Percentiles rank a stretch among this genome's conserved stretches.
These are phyloP conservation scores for Pangasianodon gigas DNA, from an alignment of 2,113 vertebrate genomes.

Conservation along the genomic window DNA sequence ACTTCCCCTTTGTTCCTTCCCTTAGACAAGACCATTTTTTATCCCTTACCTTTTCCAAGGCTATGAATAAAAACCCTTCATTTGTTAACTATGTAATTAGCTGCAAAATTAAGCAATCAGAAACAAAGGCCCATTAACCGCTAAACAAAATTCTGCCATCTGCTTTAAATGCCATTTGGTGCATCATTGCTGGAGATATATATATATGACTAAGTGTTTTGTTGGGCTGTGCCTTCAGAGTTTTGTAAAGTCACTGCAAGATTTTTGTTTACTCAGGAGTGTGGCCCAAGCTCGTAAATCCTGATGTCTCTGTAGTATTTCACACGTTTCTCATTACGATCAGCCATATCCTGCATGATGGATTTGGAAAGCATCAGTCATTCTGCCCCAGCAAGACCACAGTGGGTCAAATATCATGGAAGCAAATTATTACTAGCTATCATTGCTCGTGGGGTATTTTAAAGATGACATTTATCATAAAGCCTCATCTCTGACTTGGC, in stretches of 20 bases:
- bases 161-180: slow-evolving; percentile 20
- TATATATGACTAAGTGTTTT: slow-evolving; percentile 29
- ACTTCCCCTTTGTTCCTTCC: slow-evolving; percentile 3
- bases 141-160: slow-evolving; percentile 11
- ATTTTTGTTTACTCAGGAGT: slow-evolving; percentile 38
- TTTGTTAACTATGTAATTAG: slow-evolving; percentile 49
- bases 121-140: slow-evolving; percentile 26
- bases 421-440: slow-evolving; percentile 73
- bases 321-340: slow-evolving; percentile 66
- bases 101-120: slow-evolving; percentile 29
- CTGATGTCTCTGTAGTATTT: slow-evolving; percentile 57
- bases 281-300: slow-evolving; percentile 52
- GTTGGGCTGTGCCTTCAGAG: slow-evolving; percentile 21
- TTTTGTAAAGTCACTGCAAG: slow-evolving; percentile 56
- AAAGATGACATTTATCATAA: slow-evolving; percentile 77
- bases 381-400: slow-evolving; percentile 56
- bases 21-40: neutral
- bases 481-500: slow-evolving; percentile 63
- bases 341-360: slow-evolving; percentile 46
- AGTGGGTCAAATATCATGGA: slow-evolving; percentile 67
- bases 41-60: neutral
- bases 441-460: slow-evolving; percentile 70
- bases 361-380: slow-evolving; percentile 64
- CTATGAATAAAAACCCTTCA: slow-evolving; percentile 34
- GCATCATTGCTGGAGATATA: neutral